Base-by-base conservation (phyloP, 2,888 invertebrate species). In the Druceiella hillmani region DNA sequence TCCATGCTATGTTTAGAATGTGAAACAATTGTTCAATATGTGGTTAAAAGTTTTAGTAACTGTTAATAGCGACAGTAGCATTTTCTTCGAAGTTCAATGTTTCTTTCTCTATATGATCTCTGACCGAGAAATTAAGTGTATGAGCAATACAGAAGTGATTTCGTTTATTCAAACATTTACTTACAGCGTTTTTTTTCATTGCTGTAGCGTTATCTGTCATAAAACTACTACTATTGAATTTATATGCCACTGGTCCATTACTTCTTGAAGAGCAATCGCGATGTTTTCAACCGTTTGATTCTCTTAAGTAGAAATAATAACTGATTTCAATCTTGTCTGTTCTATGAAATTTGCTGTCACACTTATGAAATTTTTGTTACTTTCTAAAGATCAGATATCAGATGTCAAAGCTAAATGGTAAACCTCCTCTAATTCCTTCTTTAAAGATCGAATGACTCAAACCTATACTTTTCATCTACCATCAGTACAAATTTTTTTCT, bases 1-100 rank as follows among this genome's bases (percentile, higher is more conserved):
- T 39, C 44, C 14, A 29, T 39, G 37, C 52, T 51, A 35, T 50
- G 39, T 45, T 51, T 52, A 38, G 51, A 51, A 49, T 51, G 45
- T 13, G 46, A 31, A 30, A 52, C 50, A 32, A 53, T 41, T 38
- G 44, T 35, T 38, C 47, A 46, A 42, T 50, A 46, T 45, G 49
- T 52, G 36, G 31, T 26, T 15, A 48, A 33, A 33, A 48, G 33
- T 33, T 42, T 34, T 38, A 45, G 30, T n/a, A n/a, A n/a, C n/a
- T n/a, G n/a, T n/a, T n/a, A n/a, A n/a, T n/a, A n/a, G n/a, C n/a
- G n/a, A n/a, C n/a, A n/a, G n/a, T n/a, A n/a, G n/a, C n/a, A n/a
- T n/a, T n/a, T n/a, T n/a, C n/a, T n/a, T n/a, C n/a, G n/a, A n/a
- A n/a, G n/a, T n/a, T n/a, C n/a, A n/a, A n/a, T n/a, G n/a, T 38